Evolutionary conservation across 2,113 vertebrate genomes (phyloP), one percentile per base, ranked within the genome.

Genomic region (Bos indicus): DNA sequence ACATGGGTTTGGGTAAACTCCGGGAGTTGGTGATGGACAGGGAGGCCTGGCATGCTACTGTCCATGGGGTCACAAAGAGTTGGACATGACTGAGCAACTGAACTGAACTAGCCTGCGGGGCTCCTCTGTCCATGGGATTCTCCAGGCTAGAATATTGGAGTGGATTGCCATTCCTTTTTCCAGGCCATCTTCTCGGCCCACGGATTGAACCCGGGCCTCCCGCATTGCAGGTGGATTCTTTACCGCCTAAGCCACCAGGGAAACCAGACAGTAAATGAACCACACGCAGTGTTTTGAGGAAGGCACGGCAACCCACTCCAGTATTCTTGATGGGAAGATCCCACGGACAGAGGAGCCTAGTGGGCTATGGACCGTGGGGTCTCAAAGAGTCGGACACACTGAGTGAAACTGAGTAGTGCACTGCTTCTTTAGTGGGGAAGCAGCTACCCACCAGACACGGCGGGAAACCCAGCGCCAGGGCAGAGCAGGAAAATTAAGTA

Each of bases 381-480:
- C 67, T 23, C 67, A 25, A 6, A 43, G 11, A 74, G 36, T 43
- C 0, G 11, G 36, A 43, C 36, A 43, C 36, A 13, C n/a, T 40
- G 36, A 13, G 36, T 74, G 71, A 36, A 71, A 40, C 19, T 71
- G 19, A 43, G 21, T 6, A 30, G 26, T 12, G 6, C 71, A 2
- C 11, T 15, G 2, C 71, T 25, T 25, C 67, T 25, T 93, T 60
- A 81, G 14, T 67, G 81, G 30, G n/a, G 56, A 97, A 87, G 78
- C 4, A 64, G 33, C 21, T 52, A 0, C 0, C 0, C 3, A 19
- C 2, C 17, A 40, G 28, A 74, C n/a, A 5, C 2, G 26, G 51
- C 36, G 28, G 30, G 46, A 67, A 74, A 62, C 11, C 9, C 30
- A 74, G 83, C 14, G 36, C 36, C 28, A 21, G 7, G 7, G 33